These are phyloP conservation scores for Ashinkailepas kermadecensis DNA, from an alignment of 2,888 invertebrate species.

Conservation along the genomic window DNA sequence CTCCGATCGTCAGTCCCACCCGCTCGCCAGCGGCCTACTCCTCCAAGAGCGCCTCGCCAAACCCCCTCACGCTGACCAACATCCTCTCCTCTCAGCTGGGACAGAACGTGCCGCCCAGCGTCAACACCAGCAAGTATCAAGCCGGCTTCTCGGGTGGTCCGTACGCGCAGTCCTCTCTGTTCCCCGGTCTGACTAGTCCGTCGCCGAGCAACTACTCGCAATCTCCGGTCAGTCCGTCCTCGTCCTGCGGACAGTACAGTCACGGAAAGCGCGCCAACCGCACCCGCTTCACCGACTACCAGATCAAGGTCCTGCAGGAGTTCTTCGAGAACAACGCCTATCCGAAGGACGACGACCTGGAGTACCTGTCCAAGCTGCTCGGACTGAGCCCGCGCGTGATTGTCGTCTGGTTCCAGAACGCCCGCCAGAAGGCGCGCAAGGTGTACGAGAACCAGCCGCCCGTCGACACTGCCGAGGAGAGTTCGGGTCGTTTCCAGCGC, in stretches of 20 bases:
- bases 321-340: slow-evolving; percentile 99
- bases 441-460: slow-evolving; percentile 98
- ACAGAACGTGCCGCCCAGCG: no score
- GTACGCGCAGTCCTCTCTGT: slow-evolving; percentile 61
- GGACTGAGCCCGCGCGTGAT: slow-evolving; percentile 94
- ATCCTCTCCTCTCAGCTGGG: not conserved
- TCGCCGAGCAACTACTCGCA: slow-evolving; percentile 85
- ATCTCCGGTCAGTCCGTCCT: slow-evolving; percentile 42
- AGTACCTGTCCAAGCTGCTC: slow-evolving; percentile 90
- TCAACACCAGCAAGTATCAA: no score
- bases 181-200: slow-evolving; percentile 98
- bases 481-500: slow-evolving; percentile 73
- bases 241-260: slow-evolving; percentile 40
- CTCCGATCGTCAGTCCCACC: not conserved
- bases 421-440: slow-evolving; percentile 94
- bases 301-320: slow-evolving; percentile 96
- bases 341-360: slow-evolving; percentile 98
- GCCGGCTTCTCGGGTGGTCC: no score
- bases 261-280: slow-evolving; percentile 91
- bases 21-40: not conserved
- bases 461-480: slow-evolving; percentile 63
- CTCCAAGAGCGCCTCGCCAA: not conserved
- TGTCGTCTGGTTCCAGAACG: slow-evolving; percentile 99
- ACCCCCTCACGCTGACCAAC: not conserved
- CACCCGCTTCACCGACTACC: slow-evolving; percentile 98